Conservation (phyloP, 2,888 invertebrate genomes). For the Epistrophe eligans region DNA sequence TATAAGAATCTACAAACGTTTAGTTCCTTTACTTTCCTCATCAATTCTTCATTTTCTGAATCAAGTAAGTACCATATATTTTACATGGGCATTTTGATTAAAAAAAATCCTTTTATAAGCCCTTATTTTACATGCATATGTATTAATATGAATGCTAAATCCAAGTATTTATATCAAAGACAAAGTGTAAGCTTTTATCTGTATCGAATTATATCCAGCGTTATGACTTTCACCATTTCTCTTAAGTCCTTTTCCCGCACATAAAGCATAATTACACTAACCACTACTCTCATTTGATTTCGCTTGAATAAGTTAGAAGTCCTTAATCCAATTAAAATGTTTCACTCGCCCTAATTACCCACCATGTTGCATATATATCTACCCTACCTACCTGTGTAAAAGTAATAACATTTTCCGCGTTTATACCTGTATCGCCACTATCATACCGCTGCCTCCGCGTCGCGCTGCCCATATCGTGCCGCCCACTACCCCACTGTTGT, state of each 20-base stretch:
- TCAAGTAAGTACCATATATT: too few species aligned
- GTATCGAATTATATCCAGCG: slow-evolving; percentile 1
- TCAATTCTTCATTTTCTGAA: too few species aligned
- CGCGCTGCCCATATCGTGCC: too few species aligned
- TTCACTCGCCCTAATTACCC: slow-evolving; percentile 67
- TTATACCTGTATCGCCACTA: slow-evolving; percentile 25
- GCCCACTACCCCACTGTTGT: neutral
- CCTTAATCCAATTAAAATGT: slow-evolving; percentile 70
- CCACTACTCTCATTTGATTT: slow-evolving; percentile 57
- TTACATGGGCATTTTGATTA: too few species aligned
- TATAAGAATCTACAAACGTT: too few species aligned
- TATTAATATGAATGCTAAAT: too few species aligned
- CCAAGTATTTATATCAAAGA: neutral
- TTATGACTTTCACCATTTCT: slow-evolving; percentile 9
- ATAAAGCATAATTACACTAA: slow-evolving; percentile 49
- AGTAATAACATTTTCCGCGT: slow-evolving; percentile 41
- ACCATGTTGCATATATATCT: slow-evolving; percentile 43
- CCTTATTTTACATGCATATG: too few species aligned
- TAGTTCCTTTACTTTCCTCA: too few species aligned
- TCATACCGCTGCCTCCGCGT: neutral
- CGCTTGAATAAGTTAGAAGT: slow-evolving; percentile 63
- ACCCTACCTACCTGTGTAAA: neutral
- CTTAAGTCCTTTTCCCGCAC: slow-evolving; percentile 28
- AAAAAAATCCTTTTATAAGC: too few species aligned
- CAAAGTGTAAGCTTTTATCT: neutral